Evolutionary conservation across 2,113 vertebrate species (phyloP).

Genomic region (Apus apus): DNA sequence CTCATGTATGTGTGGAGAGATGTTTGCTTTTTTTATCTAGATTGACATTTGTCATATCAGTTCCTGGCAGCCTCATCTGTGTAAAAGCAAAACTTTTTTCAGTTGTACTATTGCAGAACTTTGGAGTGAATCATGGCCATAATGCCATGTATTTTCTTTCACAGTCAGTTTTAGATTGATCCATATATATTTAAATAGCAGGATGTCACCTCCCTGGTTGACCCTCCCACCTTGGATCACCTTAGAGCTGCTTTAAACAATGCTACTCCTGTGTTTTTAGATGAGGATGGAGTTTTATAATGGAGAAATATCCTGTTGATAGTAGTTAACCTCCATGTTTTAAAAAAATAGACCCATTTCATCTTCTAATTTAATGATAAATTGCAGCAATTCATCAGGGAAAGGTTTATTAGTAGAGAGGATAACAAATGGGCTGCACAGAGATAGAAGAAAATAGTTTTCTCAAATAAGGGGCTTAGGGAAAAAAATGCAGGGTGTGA

Average conservation of each 20-base stretch:
- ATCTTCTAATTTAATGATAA: constrained; percentile 61
- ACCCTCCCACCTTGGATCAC: background rate
- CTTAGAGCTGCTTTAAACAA: background rate
- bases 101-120: background rate
- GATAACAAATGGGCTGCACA: constrained; percentile 6
- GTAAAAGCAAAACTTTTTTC: background rate
- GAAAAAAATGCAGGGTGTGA: background rate
- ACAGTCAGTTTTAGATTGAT: background rate
- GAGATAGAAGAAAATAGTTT: constrained; percentile 34
- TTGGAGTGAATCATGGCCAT: background rate
- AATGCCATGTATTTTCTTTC: background rate
- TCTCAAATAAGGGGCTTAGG: background rate
- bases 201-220: background rate
- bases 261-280: background rate
- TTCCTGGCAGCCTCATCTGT: background rate
- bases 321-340: constrained; percentile 45
- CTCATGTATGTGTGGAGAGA: background rate
- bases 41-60: background rate
- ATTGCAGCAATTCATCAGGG: constrained; percentile 40
- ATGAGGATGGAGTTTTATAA: constrained; percentile 44
- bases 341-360: background rate
- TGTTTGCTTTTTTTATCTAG: background rate
- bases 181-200: background rate
- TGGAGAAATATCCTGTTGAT: constrained; percentile 44
- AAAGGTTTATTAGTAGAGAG: constrained; percentile 29